Conservation (phyloP, 2,113 vertebrate species). For the Albula glossodonta region DNA sequence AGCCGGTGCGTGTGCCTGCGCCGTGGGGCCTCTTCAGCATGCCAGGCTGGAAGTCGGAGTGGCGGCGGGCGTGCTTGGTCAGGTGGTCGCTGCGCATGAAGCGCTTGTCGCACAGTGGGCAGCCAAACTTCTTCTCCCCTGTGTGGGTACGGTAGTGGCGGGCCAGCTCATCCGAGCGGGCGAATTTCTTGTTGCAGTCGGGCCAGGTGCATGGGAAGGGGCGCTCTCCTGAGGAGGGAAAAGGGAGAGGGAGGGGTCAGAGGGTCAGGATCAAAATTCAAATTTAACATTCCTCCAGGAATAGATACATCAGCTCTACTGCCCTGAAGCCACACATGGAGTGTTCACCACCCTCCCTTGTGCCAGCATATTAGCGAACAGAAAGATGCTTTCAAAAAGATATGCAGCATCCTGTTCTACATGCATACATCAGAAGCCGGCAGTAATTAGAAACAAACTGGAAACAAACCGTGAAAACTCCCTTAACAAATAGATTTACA, state of each 20-base stretch:
- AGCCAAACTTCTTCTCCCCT: conserved; percentile 93
- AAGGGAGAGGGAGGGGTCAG: neutral
- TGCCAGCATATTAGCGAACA: neutral
- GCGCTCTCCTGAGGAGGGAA: conserved; percentile 77
- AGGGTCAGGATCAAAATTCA: neutral
- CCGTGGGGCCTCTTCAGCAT: conserved; percentile 86
- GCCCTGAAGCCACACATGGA: neutral
- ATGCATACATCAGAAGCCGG: neutral
- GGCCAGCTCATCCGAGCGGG: conserved; percentile 93
- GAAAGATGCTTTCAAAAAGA: neutral
- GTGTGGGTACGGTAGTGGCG: conserved; percentile 98
- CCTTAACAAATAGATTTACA: neutral
- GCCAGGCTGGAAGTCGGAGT: conserved; percentile 89
- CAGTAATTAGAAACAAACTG: no score
- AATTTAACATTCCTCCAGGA: neutral
- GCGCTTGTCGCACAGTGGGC: conserved; percentile 93
- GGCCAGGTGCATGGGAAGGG: conserved; percentile 97
- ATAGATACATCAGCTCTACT: neutral
- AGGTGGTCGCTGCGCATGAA: conserved; percentile 98
- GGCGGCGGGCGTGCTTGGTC: conserved; percentile 92
- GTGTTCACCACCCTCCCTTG: neutral
- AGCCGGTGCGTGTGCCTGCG: conserved; percentile 72
- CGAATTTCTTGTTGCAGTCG: conserved; percentile 95
- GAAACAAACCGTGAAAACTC: no score
- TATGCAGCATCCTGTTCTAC: neutral